These are phyloP conservation scores for Delphinus delphis DNA, from an alignment of 2,113 vertebrate genomes.

Conservation along the genomic window DNA sequence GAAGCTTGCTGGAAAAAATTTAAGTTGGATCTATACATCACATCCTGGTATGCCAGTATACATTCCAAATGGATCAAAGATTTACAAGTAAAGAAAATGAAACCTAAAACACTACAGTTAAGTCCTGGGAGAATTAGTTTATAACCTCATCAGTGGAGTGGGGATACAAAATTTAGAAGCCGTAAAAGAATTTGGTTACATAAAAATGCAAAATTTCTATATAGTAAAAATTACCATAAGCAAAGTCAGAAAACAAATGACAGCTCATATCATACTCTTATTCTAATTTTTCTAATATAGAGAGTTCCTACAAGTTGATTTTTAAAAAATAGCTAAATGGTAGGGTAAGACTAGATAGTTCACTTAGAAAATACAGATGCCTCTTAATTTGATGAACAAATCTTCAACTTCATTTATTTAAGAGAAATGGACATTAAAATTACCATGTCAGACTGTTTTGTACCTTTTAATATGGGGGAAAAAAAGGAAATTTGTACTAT, in stretches of 20 bases:
- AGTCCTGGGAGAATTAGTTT: background rate
- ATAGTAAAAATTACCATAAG: background rate
- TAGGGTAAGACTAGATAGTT: background rate
- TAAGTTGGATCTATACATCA: background rate
- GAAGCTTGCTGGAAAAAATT: background rate
- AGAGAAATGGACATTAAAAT: slow-evolving; percentile 4
- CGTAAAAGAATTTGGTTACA: background rate
- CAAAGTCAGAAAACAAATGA: background rate
- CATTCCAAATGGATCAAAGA: background rate
- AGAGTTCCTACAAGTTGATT: background rate
- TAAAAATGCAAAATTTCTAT: background rate
- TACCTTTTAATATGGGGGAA: background rate
- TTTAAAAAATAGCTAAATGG: background rate
- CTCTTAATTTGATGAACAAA: slow-evolving; percentile 14
- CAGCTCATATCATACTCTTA: background rate
- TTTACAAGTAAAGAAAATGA: background rate
- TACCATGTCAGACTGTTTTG: background rate
- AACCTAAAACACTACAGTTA: background rate
- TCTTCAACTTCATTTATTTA: background rate
- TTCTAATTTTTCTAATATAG: background rate
- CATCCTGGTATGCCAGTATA: background rate
- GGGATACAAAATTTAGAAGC: background rate
- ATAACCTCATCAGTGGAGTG: background rate
- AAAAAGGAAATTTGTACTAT: background rate
- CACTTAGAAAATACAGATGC: background rate